Conservation (phyloP, 2,113 vertebrate species). For the Phainopepla nitens region DNA sequence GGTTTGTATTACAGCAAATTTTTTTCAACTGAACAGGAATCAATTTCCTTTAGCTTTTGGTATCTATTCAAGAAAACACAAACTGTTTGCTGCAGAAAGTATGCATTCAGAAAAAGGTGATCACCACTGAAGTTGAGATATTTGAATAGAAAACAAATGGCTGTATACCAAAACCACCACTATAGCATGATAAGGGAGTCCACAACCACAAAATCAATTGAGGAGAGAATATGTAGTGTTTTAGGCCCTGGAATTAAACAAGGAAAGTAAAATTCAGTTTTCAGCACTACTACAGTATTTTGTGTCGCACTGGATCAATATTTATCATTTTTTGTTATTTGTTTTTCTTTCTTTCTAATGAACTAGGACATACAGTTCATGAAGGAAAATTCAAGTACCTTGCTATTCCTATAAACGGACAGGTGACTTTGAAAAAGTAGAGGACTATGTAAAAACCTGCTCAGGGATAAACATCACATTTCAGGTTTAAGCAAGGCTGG, state of each 20-base stretch:
- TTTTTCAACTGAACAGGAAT: not conserved
- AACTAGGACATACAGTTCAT: not conserved
- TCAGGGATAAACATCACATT: not conserved
- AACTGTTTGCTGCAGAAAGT: not conserved
- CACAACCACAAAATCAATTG: not conserved
- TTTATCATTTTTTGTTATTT: not conserved
- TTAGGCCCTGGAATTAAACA: not conserved
- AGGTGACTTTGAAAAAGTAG: not conserved
- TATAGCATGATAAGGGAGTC: not conserved
- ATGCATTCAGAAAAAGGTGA: not conserved
- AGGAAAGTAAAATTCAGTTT: not conserved
- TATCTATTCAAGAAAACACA: not conserved
- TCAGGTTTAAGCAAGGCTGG: not conserved
- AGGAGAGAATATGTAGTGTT: not conserved
- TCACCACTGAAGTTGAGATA: not conserved
- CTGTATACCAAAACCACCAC: not conserved
- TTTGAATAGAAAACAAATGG: not conserved
- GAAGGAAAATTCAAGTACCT: not conserved
- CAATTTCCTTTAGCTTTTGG: not conserved
- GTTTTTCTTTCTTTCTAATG: not conserved
- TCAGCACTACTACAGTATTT: not conserved
- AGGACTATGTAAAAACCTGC: not conserved
- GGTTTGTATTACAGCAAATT: not conserved
- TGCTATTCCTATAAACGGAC: not conserved
- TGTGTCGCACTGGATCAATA: not conserved